A percentile compares a stretch with the other conserved stretches of the same genome.
These are phyloP conservation scores for Scolanthus callimorphus DNA, from an alignment of 92 coral and sea anemone genomes.

Conservation along the genomic window DNA sequence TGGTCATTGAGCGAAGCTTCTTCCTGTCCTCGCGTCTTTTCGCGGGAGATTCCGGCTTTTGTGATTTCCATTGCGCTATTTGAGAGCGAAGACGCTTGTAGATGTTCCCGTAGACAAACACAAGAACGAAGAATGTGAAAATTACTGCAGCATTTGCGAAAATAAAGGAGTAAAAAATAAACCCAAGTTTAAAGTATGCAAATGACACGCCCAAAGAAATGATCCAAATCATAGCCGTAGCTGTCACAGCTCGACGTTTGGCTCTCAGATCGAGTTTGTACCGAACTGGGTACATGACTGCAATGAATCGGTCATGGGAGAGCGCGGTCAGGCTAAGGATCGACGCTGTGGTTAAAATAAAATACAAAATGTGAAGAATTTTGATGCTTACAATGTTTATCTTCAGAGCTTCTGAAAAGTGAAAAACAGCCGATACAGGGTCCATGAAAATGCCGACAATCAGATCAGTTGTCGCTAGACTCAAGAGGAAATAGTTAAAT, in stretches of 20 bases:
- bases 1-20: conserved; percentile 6
- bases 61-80: conserved; percentile 23
- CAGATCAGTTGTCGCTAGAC: conserved; percentile 80
- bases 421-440: conserved; percentile 69
- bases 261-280: conserved; percentile 58
- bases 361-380: conserved; percentile 58
- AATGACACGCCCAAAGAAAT: conserved; percentile 47
- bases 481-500: conserved; percentile 67
- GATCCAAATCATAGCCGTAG: conserved; percentile 64
- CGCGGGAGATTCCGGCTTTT: neutral
- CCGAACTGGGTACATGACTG: conserved; percentile 58
- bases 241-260: conserved; percentile 38
- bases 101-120: conserved; percentile 71
- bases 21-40: conserved; percentile 12
- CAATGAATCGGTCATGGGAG: conserved; percentile 74
- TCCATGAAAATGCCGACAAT: conserved; percentile 76
- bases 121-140: conserved; percentile 67
- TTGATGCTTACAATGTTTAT: conserved; percentile 43
- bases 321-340: conserved; percentile 69
- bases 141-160: conserved; percentile 81
- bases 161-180: conserved; percentile 61
- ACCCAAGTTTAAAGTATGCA: conserved; percentile 70
- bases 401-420: conserved; percentile 61
- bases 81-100: conserved; percentile 35
- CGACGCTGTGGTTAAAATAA: conserved; percentile 78